Evolutionary conservation across 1,140 invertebrate genomes (phyloP), one percentile per base, ranked within the genome.

Genomic region (Calosoma granatense): DNA sequence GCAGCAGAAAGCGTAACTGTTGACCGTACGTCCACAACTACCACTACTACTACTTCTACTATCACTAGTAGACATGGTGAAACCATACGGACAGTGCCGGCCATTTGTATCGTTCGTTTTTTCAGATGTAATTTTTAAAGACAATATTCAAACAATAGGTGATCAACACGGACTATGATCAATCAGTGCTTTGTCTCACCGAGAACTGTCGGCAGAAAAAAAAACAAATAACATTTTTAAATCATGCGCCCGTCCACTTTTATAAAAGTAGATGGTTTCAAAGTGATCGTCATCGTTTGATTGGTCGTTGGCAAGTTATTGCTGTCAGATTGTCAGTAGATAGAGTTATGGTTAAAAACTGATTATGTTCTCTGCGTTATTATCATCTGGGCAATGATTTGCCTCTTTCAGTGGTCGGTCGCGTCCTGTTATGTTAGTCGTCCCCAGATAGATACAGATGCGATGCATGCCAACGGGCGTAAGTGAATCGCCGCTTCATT

Each of bases 341-440:
- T 47, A 47, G 41, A 47, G 41, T 47, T 47, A 47, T 47, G 41
- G 41, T 47, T 47, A 47, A 47, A 47, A 47, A 47, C 41, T 47
- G 41, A 47, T 47, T 47, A 47, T 47, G 15, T 47, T 17, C 41
- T 47, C 41, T 9, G 17, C 9, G 41, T 47, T 47, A 47, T 47
- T 47, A 47, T 47, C 41, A 47, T 47, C 15, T 17, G 41, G 17
- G 41, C 9, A 47, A 47, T 47, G 41, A 47, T 47, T 47, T 47
- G 41, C 41, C 41, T 9, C 41, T 47, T 47, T 17, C 17, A 12
- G 9, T 47, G 41, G 17, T 17, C 41, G 9, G 9, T 47, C 15
- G 41, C 41, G 41, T 47, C 41, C 6, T n/a, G 26, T 36, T 36
- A 36, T 9, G n/a, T n/a, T 36, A 36, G 6, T 36, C 26, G n/a